Percentiles rank a stretch among this genome's conserved stretches.
Evolutionary conservation across 2,888 invertebrate species (phyloP).

Genomic region (Pyrrhosoma nymphula): DNA sequence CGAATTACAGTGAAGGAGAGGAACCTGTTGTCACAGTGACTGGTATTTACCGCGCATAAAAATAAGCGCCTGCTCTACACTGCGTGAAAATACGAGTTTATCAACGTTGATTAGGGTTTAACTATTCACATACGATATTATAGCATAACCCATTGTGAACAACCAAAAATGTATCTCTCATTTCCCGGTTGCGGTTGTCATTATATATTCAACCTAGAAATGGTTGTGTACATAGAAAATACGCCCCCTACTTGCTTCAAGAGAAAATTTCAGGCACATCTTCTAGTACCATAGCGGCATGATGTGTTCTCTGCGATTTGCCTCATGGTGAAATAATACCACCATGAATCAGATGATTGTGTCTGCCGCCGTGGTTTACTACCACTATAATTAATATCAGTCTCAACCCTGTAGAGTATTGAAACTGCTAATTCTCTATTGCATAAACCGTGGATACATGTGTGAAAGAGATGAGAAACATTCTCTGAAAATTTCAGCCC

Average conservation of each 20-base stretch:
- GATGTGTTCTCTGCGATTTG: slow-evolving; percentile 91
- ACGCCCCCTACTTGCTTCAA: too few species aligned
- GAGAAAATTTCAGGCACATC: slow-evolving; percentile 97
- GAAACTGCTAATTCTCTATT: too few species aligned
- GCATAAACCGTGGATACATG: too few species aligned
- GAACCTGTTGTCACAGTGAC: neutral
- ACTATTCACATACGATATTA: slow-evolving; percentile 1
- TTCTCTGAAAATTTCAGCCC: too few species aligned
- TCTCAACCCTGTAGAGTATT: too few species aligned
- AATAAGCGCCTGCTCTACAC: neutral
- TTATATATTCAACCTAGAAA: too few species aligned
- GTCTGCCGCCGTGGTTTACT: too few species aligned
- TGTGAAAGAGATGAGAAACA: too few species aligned
- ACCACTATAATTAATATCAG: too few species aligned
- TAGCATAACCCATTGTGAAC: neutral
- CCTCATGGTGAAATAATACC: slow-evolving; percentile 85
- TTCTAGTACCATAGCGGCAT: slow-evolving; percentile 95
- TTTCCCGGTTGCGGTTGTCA: slow-evolving; percentile 99
- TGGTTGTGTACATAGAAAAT: too few species aligned
- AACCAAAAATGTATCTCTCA: slow-evolving; percentile 90
- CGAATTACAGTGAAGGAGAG: neutral
- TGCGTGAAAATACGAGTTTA: neutral
- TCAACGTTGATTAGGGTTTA: neutral
- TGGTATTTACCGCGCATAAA: neutral
- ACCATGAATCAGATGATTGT: too few species aligned